phyloP scores from a whole-genome alignment of 2,888 invertebrate species.

The Mactromeris polynyma region DNA sequence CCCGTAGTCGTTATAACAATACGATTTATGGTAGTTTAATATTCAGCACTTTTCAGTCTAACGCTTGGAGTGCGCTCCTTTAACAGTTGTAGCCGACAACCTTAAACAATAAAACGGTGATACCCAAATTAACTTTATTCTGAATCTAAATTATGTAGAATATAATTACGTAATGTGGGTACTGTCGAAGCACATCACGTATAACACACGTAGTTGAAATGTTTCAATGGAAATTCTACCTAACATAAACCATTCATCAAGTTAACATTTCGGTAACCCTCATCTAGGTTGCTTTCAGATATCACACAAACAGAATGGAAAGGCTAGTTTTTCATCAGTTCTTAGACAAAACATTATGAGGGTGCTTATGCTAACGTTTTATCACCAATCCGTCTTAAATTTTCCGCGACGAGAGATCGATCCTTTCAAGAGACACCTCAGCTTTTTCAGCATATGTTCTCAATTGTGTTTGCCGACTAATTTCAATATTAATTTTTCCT shows the following conservation, averaged over 20 bases:
- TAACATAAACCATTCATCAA: constrained; percentile 65
- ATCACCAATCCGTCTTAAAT: constrained; percentile 54
- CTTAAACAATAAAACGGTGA: constrained; percentile 17
- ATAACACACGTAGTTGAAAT: constrained; percentile 26
- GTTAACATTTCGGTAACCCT: constrained; percentile 65
- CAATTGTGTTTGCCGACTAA: constrained; percentile 68
- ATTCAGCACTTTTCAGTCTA: not conserved
- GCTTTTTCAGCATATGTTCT: constrained; percentile 69
- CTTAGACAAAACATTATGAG: constrained; percentile 62
- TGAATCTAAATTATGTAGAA: constrained; percentile 35
- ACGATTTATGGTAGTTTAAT: not conserved
- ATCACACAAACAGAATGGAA: constrained; percentile 25
- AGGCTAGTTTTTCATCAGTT: constrained; percentile 46
- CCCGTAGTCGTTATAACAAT: not conserved
- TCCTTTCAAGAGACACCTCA: constrained; percentile 52
- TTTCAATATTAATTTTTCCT: constrained; percentile 65
- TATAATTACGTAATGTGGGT: constrained; percentile 44
- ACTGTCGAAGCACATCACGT: constrained; percentile 26
- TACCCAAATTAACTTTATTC: constrained; percentile 22
- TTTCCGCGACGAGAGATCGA: constrained; percentile 55
- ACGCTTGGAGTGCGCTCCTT: not conserved
- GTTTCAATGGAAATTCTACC: constrained; percentile 43
- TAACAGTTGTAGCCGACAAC: not conserved
- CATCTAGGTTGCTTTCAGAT: constrained; percentile 41
- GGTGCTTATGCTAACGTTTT: constrained; percentile 46